Evolutionary conservation across 2,797 vertebrate genomes (phyloP).

Genomic region (Syngnathus rostellatus): DNA sequence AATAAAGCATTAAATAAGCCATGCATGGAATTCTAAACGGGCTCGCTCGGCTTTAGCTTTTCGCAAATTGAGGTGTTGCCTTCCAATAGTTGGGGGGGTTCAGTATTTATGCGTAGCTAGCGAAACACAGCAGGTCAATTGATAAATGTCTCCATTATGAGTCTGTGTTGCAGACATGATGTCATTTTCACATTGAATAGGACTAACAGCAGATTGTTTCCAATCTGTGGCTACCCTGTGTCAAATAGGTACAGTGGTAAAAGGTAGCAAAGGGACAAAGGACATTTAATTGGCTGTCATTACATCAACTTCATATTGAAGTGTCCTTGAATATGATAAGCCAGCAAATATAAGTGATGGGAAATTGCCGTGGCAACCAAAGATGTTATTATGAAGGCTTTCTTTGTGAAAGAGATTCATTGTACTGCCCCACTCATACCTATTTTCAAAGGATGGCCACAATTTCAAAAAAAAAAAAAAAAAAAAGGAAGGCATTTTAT

Average conservation of each 20-base stretch:
- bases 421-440: too few species aligned
- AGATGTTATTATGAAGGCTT: too few species aligned
- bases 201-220: neutral
- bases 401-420: too few species aligned
- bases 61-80: slow-evolving; percentile 56
- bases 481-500: too few species aligned
- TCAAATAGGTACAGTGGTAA: neutral
- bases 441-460: too few species aligned
- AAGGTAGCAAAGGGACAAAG: neutral
- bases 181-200: neutral
- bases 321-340: too few species aligned
- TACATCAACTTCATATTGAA: too few species aligned
- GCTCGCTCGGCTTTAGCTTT: slow-evolving; percentile 51
- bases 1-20: slow-evolving; percentile 70
- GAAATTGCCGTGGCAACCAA: too few species aligned
- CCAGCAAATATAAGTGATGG: too few species aligned
- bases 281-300: too few species aligned
- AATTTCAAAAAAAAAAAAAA: too few species aligned
- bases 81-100: slow-evolving; percentile 51
- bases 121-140: slow-evolving; percentile 1
- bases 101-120: slow-evolving; percentile 19
- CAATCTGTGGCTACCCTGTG: neutral
- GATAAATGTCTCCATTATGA: neutral
- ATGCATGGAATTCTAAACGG: slow-evolving; percentile 64
- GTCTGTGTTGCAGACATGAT: neutral